These are phyloP conservation scores for Radopholus similis DNA, from an alignment of 1,140 invertebrate species.

Conservation along the genomic window DNA sequence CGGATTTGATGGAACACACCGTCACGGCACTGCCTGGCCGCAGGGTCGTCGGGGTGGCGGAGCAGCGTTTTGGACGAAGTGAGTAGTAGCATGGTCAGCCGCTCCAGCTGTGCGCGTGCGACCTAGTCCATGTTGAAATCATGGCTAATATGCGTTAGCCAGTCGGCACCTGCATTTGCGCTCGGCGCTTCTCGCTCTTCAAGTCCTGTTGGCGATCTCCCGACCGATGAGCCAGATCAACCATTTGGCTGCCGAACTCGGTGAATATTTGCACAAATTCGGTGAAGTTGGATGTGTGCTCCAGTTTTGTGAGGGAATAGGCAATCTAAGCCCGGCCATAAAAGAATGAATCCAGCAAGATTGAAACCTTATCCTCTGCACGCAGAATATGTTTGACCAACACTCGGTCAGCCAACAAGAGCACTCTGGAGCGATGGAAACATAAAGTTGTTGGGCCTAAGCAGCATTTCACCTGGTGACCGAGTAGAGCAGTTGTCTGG, in stretches of 20 bases:
- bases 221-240: constrained; percentile 88
- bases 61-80: constrained; percentile 84
- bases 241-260: constrained; percentile 96
- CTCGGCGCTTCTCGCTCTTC: constrained; percentile 86
- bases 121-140: constrained; percentile 63
- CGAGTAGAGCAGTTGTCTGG: constrained; percentile 82
- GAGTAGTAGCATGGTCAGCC: constrained; percentile 94
- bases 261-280: constrained; percentile 98
- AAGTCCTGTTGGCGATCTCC: constrained; percentile 69
- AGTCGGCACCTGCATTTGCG: constrained; percentile 78
- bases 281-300: constrained; percentile 90
- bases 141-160: constrained; percentile 69
- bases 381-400: constrained; percentile 91
- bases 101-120: constrained; percentile 68
- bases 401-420: constrained; percentile 95
- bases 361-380: constrained; percentile 84
- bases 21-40: constrained; percentile 78
- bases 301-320: constrained; percentile 66
- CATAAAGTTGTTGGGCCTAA: no score
- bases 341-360: constrained; percentile 32
- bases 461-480: constrained; percentile 78
- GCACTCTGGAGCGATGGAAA: constrained; percentile 67
- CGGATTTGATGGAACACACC: constrained; percentile 87
- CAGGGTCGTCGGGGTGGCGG: constrained; percentile 85
- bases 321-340: constrained; percentile 67